phyloP scores from a whole-genome alignment of 1,140 invertebrate species.

The Diorhabda carinulata region DNA sequence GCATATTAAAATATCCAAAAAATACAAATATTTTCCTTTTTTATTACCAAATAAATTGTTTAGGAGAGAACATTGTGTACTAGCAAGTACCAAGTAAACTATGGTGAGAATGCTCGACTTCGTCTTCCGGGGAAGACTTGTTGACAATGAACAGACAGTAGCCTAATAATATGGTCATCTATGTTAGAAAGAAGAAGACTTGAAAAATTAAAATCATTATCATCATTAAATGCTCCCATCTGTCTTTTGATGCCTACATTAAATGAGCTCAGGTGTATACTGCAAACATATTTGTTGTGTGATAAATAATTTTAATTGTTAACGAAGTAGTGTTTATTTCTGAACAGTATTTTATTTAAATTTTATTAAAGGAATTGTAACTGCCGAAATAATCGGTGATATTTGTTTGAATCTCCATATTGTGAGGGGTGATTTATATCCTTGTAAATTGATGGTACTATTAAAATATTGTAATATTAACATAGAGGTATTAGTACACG shows the following conservation, averaged over 20 bases:
- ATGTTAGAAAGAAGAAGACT: too few relatives aligned
- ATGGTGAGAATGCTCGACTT: too few relatives aligned
- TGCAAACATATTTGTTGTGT: conserved; percentile 1
- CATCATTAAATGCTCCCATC: not conserved
- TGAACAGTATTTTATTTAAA: not conserved
- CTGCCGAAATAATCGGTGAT: not conserved
- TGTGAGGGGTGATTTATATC: not conserved
- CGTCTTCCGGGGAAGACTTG: too few relatives aligned
- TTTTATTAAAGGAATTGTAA: not conserved
- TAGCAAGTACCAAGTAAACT: too few relatives aligned
- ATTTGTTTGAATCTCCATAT: not conserved
- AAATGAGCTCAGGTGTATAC: not conserved
- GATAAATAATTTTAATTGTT: not conserved
- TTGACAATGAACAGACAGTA: too few relatives aligned
- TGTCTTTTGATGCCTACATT: not conserved
- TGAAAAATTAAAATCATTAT: too few relatives aligned
- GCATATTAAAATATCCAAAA: too few relatives aligned
- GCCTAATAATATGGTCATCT: too few relatives aligned
- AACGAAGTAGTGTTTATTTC: not conserved
- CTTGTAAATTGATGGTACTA: not conserved
- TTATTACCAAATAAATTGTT: too few relatives aligned
- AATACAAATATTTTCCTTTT: too few relatives aligned
- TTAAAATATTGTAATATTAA: not conserved
- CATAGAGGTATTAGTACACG: not conserved
- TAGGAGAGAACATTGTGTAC: too few relatives aligned